Base-by-base conservation (phyloP, 2,113 vertebrate species). In the Tympanuchus pallidicinctus region DNA sequence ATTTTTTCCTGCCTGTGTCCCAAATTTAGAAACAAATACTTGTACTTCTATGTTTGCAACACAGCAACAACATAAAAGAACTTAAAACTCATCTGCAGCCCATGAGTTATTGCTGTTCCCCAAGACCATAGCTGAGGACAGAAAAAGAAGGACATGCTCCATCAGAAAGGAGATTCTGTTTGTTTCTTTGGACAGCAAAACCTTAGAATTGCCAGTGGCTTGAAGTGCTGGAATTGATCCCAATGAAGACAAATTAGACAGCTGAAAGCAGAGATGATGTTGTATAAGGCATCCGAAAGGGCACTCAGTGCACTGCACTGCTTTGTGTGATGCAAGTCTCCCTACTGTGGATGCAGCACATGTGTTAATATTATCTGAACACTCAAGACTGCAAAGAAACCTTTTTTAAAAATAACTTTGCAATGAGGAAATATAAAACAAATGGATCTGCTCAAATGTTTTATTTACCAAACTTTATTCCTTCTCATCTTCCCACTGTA, bases 121-220 rank as follows among this genome's bases (percentile, higher is more conserved):
- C 48, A 78, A 78, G 25, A 34, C 21, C 40, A 34, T 3, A 76
- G 25, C 21, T 56, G 52, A 95, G 21, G 28, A 84, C 36, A 70
- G 74, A 38, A 79, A 74, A 67, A 42, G 30, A 13, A 76, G 32
- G n/a, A 70, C 43, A 72, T 6, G 20, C 6, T 72, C 83, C 63
- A 72, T 56, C 54, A 79, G 24, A 65, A 67, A 81, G 8, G 13
- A 66, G 30, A 67, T 74, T 91, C 80, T 74, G 15, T 61, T 86
- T 83, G 12, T 45, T 88, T 78, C 77, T 88, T 78, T 72, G 43
- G 59, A 69, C 70, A 78, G 57, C 32, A 92, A 90, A 86, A 75
- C 14, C 22, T 75, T 64, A 65, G 43, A 59, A 73, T 20, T 54
- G 25, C 3, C 24, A 59, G 36, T 20, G 8, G 5, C 63, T 60